These are phyloP conservation scores for Drosophila mojavensis DNA, from an alignment of 1,140 invertebrate species.

Conservation along the genomic window DNA sequence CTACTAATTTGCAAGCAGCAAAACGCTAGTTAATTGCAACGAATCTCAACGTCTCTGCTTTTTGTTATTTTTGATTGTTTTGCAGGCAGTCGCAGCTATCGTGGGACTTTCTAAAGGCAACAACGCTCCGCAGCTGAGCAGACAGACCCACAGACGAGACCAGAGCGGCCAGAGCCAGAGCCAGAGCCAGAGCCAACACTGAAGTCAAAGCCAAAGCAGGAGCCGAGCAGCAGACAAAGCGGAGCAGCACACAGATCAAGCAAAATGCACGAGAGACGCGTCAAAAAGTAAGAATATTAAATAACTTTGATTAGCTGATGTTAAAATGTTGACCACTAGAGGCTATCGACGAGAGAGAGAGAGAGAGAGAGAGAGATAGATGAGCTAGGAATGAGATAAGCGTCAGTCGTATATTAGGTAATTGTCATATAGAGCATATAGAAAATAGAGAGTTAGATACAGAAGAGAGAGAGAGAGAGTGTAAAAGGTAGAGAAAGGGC, in stretches of 20 bases:
- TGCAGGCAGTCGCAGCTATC: conserved; percentile 53
- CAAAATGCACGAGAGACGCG: conserved; percentile 78
- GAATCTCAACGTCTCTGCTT: conserved; percentile 30
- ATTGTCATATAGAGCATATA: no score
- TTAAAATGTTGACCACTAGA: no score
- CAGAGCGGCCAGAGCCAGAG: conserved; percentile 34
- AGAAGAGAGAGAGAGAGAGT: neutral
- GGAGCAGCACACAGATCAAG: neutral
- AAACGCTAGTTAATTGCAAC: conserved; percentile 53
- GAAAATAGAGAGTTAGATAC: no score
- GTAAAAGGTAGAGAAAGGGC: neutral
- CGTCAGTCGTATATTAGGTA: no score
- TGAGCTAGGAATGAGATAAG: neutral
- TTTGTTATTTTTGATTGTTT: conserved; percentile 23
- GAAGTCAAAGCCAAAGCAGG: neutral
- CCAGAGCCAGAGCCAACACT: conserved; percentile 16
- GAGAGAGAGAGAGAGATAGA: no score
- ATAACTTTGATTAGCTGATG: neutral
- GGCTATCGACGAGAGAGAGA: no score
- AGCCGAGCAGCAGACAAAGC: conserved; percentile 1
- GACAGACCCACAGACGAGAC: conserved; percentile 16
- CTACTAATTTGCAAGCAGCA: conserved; percentile 42
- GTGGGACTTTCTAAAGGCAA: conserved; percentile 58
- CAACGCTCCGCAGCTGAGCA: conserved; percentile 10
- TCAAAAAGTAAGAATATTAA: conserved; percentile 74